phyloP scores from a whole-genome alignment of 2,113 vertebrate species.

The Nicator chloris region DNA sequence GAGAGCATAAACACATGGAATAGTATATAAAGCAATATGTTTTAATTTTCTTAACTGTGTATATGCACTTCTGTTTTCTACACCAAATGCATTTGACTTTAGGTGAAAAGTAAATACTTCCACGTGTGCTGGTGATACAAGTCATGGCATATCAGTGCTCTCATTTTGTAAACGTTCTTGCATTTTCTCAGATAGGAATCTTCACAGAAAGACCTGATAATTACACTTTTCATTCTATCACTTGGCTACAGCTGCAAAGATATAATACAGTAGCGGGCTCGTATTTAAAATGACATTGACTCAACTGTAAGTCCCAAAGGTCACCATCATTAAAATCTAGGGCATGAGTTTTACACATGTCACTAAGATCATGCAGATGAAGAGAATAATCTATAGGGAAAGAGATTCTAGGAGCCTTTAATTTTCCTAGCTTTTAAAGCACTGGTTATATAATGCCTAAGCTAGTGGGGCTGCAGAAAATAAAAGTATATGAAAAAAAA shows the following conservation, averaged over 20 bases:
- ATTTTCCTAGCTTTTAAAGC: slow-evolving; percentile 13
- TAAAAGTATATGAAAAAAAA: neutral
- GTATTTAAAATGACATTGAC: neutral
- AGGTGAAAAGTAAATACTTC: neutral
- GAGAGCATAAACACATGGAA: neutral
- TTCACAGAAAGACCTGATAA: neutral
- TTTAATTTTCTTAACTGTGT: neutral
- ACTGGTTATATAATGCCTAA: slow-evolving; percentile 15
- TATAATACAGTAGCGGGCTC: neutral
- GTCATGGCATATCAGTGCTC: neutral
- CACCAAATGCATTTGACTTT: neutral
- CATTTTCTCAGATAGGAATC: neutral
- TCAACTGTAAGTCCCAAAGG: slow-evolving; percentile 19
- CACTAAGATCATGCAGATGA: slow-evolving; percentile 31
- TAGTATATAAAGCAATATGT: neutral
- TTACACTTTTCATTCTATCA: slow-evolving; percentile 7
- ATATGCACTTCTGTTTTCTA: neutral
- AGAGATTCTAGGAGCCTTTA: slow-evolving; percentile 6
- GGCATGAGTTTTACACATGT: slow-evolving; percentile 23
- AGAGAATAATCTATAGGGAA: slow-evolving; percentile 36
- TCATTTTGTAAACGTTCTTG: neutral
- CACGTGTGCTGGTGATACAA: neutral
- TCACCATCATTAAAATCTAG: slow-evolving; percentile 46
- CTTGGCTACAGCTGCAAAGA: neutral
- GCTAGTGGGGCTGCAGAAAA: neutral